phyloP scores from a whole-genome alignment of 2,888 invertebrate species.

The Tipula confusa region DNA sequence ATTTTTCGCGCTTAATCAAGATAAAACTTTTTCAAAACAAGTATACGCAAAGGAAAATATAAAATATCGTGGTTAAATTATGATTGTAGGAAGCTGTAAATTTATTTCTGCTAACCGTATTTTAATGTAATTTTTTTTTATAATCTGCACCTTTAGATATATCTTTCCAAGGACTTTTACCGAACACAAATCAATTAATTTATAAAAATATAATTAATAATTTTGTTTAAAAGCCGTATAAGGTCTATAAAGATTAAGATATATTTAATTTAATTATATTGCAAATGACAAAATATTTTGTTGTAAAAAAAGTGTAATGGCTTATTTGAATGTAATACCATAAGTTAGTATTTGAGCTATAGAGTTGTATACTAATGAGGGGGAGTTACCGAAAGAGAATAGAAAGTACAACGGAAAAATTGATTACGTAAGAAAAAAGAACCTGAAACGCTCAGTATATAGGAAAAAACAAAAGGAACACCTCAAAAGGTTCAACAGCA shows the following conservation, averaged over 20 bases:
- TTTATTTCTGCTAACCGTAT: neutral
- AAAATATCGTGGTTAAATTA: neutral
- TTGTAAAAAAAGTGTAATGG: neutral
- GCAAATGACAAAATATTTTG: neutral
- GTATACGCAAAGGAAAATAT: neutral
- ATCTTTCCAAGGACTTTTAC: neutral
- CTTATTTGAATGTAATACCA: too few relatives aligned
- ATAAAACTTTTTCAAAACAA: neutral
- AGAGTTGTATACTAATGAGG: too few relatives aligned
- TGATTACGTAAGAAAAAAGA: too few relatives aligned
- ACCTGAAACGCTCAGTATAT: too few relatives aligned
- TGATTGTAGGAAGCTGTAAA: constrained; percentile 20
- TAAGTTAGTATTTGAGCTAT: too few relatives aligned
- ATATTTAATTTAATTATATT: neutral
- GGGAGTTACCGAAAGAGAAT: too few relatives aligned
- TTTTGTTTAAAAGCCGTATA: too few relatives aligned
- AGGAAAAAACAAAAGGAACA: too few relatives aligned
- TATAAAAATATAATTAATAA: neutral
- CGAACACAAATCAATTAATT: neutral
- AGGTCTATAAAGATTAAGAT: neutral
- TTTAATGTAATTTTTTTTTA: neutral
- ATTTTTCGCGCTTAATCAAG: neutral
- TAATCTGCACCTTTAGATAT: neutral
- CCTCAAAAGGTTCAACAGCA: too few relatives aligned
- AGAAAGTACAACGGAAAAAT: too few relatives aligned